A percentile compares a stretch with the other conserved stretches of the same genome.
These are phyloP conservation scores for Platycheirus albimanus DNA, from an alignment of 2,888 invertebrate genomes.

Conservation along the genomic window DNA sequence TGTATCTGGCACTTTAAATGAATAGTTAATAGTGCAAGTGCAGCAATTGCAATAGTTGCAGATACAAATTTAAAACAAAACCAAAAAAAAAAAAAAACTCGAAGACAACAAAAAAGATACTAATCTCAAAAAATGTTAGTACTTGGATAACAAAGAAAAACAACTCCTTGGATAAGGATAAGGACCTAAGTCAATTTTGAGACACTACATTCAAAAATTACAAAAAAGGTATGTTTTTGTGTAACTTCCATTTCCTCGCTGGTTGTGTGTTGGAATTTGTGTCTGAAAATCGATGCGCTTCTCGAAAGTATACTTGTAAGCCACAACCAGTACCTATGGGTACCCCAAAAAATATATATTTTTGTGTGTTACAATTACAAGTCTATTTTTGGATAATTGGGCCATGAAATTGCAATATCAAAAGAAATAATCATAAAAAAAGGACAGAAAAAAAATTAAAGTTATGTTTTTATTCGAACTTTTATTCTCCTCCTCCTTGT, in stretches of 20 bases:
- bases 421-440: neutral
- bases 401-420: conserved; percentile 18
- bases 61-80: conserved; percentile 19
- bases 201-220: conserved; percentile 24
- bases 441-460: neutral
- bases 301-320: neutral
- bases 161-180: conserved; percentile 40
- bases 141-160: conserved; percentile 60
- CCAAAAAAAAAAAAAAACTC: conserved; percentile 20
- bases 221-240: conserved; percentile 54
- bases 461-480: neutral
- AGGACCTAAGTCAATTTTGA: conserved; percentile 55
- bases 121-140: conserved; percentile 61
- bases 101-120: conserved; percentile 19
- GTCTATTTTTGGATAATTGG: conserved; percentile 55
- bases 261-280: no score
- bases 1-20: no score
- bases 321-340: no score
- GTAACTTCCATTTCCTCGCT: neutral
- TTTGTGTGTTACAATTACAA: conserved; percentile 5
- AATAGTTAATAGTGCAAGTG: conserved; percentile 29
- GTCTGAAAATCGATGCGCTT: conserved; percentile 32
- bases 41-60: conserved; percentile 31
- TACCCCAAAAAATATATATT: neutral
- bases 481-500: neutral